phyloP scores from a whole-genome alignment of 1,140 invertebrate species.

The Cydia pomonella region DNA sequence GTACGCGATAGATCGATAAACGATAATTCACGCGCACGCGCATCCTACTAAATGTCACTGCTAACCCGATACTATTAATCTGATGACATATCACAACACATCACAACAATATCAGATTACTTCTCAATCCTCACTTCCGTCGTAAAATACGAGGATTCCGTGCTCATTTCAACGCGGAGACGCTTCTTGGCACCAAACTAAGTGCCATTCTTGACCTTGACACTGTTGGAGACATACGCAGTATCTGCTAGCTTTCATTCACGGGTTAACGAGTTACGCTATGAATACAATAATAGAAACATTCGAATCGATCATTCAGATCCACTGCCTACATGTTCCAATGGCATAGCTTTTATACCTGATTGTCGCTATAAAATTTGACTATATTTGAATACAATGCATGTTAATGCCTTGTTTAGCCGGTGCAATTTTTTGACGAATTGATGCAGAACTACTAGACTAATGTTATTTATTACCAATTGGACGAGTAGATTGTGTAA shows the following conservation, averaged over 20 bases:
- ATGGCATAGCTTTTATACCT: not conserved
- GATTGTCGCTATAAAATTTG: not conserved
- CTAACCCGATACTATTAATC: conserved; percentile 8
- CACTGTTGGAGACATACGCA: conserved; percentile 52
- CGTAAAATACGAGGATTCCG: conserved; percentile 1
- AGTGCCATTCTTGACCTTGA: conserved; percentile 51
- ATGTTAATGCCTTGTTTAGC: not conserved
- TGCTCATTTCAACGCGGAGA: conserved; percentile 16
- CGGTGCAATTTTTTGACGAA: not conserved
- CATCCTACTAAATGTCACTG: conserved; percentile 34
- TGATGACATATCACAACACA: conserved; percentile 27
- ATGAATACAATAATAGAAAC: conserved; percentile 29
- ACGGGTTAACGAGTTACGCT: conserved; percentile 44
- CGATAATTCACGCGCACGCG: conserved; percentile 37
- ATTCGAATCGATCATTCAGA: conserved; percentile 9
- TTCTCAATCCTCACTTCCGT: conserved; percentile 11
- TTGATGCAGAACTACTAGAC: not conserved
- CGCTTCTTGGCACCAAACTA: conserved; percentile 31
- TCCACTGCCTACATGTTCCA: conserved; percentile 13
- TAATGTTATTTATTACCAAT: conserved; percentile 10
- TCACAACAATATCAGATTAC: conserved; percentile 28
- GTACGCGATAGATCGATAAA: conserved; percentile 52
- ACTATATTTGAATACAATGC: conserved; percentile 1
- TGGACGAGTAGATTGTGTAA: conserved; percentile 19
- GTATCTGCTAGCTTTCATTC: conserved; percentile 67